Evolutionary conservation across 2,797 vertebrate genomes (phyloP).

Genomic region (Siniperca obscura): DNA sequence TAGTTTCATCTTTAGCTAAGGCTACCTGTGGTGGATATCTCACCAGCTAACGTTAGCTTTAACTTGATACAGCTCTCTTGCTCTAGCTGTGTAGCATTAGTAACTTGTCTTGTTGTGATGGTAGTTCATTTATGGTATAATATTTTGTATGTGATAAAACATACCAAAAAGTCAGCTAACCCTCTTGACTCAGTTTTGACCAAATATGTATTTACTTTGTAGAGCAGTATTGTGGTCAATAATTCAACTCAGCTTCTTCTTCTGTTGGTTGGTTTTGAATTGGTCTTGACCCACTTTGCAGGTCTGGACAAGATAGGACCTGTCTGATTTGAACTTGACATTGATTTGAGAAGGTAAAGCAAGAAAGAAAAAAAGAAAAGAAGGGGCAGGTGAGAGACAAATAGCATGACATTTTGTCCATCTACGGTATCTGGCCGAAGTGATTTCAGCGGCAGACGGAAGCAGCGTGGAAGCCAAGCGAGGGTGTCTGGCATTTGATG

Average conservation of each 20-base stretch:
- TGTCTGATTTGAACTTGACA: not conserved
- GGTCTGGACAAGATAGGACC: not conserved
- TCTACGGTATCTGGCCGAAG: conserved; percentile 30
- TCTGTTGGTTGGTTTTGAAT: not conserved
- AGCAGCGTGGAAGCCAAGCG: conserved; percentile 30
- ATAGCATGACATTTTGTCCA: conserved; percentile 38
- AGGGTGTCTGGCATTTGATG: conserved; percentile 50
- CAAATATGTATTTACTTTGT: not conserved
- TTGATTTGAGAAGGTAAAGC: not conserved
- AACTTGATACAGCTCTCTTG: not conserved
- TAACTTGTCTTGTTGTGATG: not conserved
- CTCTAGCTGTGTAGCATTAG: not conserved
- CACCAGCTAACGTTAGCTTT: not conserved
- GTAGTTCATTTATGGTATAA: not conserved
- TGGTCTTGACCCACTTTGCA: not conserved
- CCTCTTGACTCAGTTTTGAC: not conserved
- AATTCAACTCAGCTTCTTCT: not conserved
- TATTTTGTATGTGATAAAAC: not conserved
- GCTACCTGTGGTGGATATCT: too few species aligned
- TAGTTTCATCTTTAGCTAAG: not conserved
- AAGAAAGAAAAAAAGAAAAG: not conserved
- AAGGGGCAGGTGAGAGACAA: conserved; percentile 2
- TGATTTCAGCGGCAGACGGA: conserved; percentile 32
- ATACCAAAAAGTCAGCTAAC: not conserved
- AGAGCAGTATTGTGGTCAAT: not conserved